Evolutionary conservation across 2,113 vertebrate species (phyloP).

Genomic region (Vanacampus margaritifer): DNA sequence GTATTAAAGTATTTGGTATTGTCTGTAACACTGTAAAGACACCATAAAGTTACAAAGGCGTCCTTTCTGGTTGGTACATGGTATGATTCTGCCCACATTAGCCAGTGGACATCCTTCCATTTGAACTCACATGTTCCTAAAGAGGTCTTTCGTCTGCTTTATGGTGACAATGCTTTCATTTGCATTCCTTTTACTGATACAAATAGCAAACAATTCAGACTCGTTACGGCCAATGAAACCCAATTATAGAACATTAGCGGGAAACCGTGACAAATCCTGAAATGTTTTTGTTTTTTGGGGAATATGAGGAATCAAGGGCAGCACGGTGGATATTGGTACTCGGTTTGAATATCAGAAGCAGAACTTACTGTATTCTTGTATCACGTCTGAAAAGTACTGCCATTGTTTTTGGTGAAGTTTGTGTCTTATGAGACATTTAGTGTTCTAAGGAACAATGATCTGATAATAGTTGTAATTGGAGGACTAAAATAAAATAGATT

Average conservation of each 20-base stretch:
- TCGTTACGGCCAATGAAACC: slow-evolving; percentile 27
- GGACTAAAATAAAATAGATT: no score
- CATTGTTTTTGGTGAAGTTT: no score
- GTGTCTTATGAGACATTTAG: not conserved
- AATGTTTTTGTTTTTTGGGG: not conserved
- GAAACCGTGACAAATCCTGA: slow-evolving; percentile 30
- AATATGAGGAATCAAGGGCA: slow-evolving; percentile 49
- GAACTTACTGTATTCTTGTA: not conserved
- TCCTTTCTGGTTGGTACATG: not conserved
- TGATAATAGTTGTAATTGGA: no score
- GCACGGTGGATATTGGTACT: not conserved
- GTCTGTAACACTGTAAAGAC: not conserved
- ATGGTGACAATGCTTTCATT: slow-evolving; percentile 5
- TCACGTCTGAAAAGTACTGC: no score
- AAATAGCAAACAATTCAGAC: slow-evolving; percentile 13
- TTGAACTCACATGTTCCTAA: slow-evolving; percentile 6
- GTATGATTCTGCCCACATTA: not conserved
- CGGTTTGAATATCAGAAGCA: not conserved
- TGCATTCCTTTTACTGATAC: slow-evolving; percentile 5
- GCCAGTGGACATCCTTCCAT: not conserved
- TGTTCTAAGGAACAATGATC: no score
- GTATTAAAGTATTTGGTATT: not conserved
- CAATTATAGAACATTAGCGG: slow-evolving; percentile 17
- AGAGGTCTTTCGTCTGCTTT: slow-evolving; percentile 8
- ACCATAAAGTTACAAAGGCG: not conserved